Evolutionary conservation across 2,797 vertebrate species (phyloP).

Genomic region (Acipenser ruthenus): DNA sequence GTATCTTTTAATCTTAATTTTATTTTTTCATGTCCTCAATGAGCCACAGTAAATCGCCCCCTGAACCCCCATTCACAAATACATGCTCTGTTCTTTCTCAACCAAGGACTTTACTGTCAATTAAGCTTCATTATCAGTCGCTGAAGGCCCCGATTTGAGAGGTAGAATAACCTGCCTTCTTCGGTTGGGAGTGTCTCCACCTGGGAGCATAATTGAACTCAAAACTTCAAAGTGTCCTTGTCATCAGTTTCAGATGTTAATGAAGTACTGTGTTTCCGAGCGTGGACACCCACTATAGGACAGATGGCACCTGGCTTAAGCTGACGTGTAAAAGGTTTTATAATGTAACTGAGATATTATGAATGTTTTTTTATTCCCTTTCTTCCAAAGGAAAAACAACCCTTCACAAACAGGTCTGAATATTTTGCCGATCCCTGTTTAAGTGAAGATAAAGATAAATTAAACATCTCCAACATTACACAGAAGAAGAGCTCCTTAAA

Average conservation of each 20-base stretch:
- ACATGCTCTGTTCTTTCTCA: conserved; percentile 47
- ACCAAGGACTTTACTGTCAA: conserved; percentile 24
- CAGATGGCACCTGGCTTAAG: no score
- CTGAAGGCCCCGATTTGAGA: conserved; percentile 53
- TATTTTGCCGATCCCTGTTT: conserved; percentile 60
- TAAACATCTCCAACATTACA: conserved; percentile 41
- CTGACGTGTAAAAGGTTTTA: no score
- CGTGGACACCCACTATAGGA: neutral
- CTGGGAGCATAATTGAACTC: conserved; percentile 12
- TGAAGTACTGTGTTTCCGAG: conserved; percentile 4
- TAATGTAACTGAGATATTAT: no score
- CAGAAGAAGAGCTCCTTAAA: conserved; percentile 54
- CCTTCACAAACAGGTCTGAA: conserved; percentile 51
- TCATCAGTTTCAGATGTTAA: conserved; percentile 9
- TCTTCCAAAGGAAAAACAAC: no score
- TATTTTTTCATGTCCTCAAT: no score
- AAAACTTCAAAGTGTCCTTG: conserved; percentile 25
- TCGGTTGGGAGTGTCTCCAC: conserved; percentile 27
- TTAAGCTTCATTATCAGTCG: conserved; percentile 52
- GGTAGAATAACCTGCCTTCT: conserved; percentile 33
- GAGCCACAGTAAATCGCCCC: no score
- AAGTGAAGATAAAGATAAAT: conserved; percentile 55
- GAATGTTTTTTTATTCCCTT: no score
- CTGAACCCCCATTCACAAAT: conserved; percentile 34
- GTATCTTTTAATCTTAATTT: no score